Evolutionary conservation across 35 echinoderm and acorn worm genomes (phyloP), one percentile per base, ranked within the genome.

Genomic region (Anneissia japonica): DNA sequence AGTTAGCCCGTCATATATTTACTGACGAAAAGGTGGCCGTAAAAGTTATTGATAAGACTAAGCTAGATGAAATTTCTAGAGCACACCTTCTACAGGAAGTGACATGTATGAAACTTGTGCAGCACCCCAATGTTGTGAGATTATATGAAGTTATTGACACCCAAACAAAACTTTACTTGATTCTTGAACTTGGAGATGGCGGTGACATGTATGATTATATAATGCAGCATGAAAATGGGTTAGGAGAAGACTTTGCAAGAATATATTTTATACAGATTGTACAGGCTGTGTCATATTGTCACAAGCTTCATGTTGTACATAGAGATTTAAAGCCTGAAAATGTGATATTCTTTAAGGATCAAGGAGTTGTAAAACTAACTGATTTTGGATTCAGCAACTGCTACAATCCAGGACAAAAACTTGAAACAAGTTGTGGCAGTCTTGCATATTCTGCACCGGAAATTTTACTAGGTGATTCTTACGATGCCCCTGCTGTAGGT

Each of bases 151-250:
- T 97, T 17, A 97, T 97, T 45, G 95, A 97, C 79, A 97, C 95
- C 13, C 95, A 97, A 41, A 91, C 95, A 36, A 97, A 97, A 89
- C 81, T 97, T 0, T 97, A 97, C 55, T 80, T 97, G 74, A 97
- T 97, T 46, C 81, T 97, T 11, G 95, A 97, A 87, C 92, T 97
- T 38, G 95, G 95, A 82, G 95, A 97, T 87, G 95, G 95, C 19
- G 95, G 95, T 16, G 95, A 97, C 74, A 97, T 97, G 95, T 97
- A 97, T 41, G 95, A 97, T 79, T 97, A 97, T 77, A 97, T 97
- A 32, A 97, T 97, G 95, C 85, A 97, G 79, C 91, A 97, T 79
- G 95, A 97, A 87, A 93, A 90, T 86, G 95, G 95, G 34, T 85
- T 97, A 2, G 92, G 88, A 76, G 91, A 97, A 37, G 91, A 93